A percentile compares a stretch with the other conserved stretches of the same genome.
phyloP scores from a whole-genome alignment of 2,113 vertebrate genomes.

The Rostratula benghalensis region DNA sequence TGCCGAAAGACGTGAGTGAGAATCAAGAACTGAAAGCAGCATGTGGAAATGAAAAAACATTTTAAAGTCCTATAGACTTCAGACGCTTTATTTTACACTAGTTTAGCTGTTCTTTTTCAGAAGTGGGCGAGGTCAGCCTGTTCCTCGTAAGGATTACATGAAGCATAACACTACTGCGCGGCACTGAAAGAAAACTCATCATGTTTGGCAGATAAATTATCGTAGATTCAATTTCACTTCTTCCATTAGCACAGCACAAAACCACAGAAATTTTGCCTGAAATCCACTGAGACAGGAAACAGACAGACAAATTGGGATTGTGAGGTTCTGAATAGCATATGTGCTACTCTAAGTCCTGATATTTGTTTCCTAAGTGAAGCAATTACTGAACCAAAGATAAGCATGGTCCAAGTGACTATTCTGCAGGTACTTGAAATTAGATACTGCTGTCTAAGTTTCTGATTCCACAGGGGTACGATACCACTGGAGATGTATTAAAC shows the following conservation, averaged over 20 bases:
- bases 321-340: not conserved
- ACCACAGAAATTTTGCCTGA: not conserved
- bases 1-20: rapidly evolving
- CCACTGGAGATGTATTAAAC: not conserved
- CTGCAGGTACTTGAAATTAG: not conserved
- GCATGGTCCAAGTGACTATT: not conserved
- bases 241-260: not conserved
- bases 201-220: not conserved
- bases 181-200: not conserved
- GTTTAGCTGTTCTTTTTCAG: not conserved
- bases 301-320: not conserved
- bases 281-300: not conserved
- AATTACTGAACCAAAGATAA: not conserved
- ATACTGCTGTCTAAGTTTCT: not conserved
- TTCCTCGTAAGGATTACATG: not conserved
- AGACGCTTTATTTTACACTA: not conserved
- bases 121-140: not conserved
- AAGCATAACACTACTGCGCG: not conserved
- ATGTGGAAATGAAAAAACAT: not conserved
- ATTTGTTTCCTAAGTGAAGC: not conserved
- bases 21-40: not conserved
- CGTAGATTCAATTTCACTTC: not conserved
- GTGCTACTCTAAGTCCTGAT: not conserved
- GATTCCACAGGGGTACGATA: not conserved
- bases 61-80: not conserved